Conservation (phyloP, 2,113 vertebrate genomes). For the Indicator maculatus region DNA sequence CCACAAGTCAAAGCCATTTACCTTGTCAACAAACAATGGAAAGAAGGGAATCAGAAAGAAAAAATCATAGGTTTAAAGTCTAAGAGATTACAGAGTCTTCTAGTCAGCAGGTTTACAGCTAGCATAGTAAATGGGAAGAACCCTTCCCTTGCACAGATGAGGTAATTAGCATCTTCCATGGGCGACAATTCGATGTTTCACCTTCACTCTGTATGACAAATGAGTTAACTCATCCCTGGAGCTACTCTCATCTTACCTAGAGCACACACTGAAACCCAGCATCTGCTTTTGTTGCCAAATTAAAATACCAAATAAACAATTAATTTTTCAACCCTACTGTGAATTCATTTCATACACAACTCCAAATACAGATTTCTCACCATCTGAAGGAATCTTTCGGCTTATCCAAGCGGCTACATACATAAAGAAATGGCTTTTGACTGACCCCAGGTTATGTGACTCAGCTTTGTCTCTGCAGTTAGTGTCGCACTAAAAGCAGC, state of each 20-base stretch:
- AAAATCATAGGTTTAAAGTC: background rate
- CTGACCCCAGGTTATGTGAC: background rate
- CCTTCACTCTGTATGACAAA: background rate
- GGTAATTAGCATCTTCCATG: background rate
- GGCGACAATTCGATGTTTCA: background rate
- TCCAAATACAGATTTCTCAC: background rate
- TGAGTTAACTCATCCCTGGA: background rate
- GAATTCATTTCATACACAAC: background rate
- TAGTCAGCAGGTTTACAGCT: background rate
- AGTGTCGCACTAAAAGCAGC: background rate
- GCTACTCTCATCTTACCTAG: background rate
- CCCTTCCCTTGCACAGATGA: background rate
- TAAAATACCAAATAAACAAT: background rate
- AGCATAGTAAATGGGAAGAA: background rate
- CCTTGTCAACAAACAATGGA: background rate
- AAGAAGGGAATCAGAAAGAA: background rate
- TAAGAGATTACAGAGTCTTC: background rate
- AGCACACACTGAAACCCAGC: background rate
- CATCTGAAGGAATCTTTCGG: background rate
- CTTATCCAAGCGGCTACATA: background rate
- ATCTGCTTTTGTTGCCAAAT: background rate
- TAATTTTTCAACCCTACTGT: background rate
- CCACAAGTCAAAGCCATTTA: background rate
- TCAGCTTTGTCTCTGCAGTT: background rate
- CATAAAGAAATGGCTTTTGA: background rate